Base-by-base conservation (phyloP, 2,888 invertebrate genomes). In the Drosophila prostipennis region DNA sequence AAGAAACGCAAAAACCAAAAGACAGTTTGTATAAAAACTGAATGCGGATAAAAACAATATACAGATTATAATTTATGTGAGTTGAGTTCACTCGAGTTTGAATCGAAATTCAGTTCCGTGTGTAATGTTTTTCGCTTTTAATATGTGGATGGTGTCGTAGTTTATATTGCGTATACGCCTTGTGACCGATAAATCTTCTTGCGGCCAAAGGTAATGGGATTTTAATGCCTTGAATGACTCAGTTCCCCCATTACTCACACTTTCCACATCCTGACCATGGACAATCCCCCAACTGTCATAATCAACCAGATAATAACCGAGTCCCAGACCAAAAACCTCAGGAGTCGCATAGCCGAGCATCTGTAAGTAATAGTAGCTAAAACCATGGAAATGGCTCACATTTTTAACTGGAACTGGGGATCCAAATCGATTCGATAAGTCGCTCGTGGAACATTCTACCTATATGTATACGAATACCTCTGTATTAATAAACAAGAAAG, bases 151-250 rank as follows among this genome's bases (percentile, higher is more conserved):
- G n/a, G 53, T 45, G 64, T 51, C 48, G 46, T 6, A 10, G 48
- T 42, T 40, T 34, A 16, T 53, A 74, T 78, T 75, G 59, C 68
- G 71, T 54, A 80, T 81, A 81, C 82, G 80, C 65, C 63, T 64
- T 68, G 77, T 81, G 77, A 74, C 60, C 68, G 73, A 78, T 75
- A 72, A 64, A 76, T 78, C 69, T 78, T 49, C 34, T 16, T 23
- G 19, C 10, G 29, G 14, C 10, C 26, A 45, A 63, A 49, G 67
- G 57, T 46, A 48, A 61, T 61, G 46, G 16, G 26, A 23, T 40
- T 14, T 34, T 34, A 43, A 49, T 42, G 48, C 29, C 32, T 5
- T 34, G 23, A 16, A 34, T 65, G 39, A 65, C 39, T 67, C 53
- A 60, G 60, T 45, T 19, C 36, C 59, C 10, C 34, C 10, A 32